Evolutionary conservation across 1,140 invertebrate species (phyloP), one percentile per base, ranked within the genome.

Genomic region (Zaprionus africanus): DNA sequence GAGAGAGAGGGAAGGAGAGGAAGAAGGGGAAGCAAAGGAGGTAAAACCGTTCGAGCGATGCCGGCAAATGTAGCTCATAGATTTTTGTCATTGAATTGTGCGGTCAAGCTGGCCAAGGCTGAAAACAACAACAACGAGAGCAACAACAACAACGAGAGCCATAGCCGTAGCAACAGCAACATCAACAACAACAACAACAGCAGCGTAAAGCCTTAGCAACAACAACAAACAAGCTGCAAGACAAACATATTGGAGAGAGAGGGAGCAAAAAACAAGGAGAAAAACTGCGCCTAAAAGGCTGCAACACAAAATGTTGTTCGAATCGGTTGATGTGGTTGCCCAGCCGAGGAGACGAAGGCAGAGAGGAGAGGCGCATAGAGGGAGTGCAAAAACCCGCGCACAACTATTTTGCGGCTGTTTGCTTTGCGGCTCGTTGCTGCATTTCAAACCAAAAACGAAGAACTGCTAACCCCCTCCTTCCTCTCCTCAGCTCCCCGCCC

Each of bases 331-430:
- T 79, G 65, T 66, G 79, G 68, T 75, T 70, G 46, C 67, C 41
- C 41, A 9, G 41, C n/a, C n/a, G 15, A 46, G n/a, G n/a, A n/a
- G n/a, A n/a, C n/a, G n/a, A n/a, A n/a, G n/a, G n/a, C n/a, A n/a
- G n/a, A n/a, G n/a, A n/a, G n/a, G n/a, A n/a, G n/a, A n/a, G n/a
- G n/a, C n/a, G n/a, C n/a, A n/a, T n/a, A n/a, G n/a, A n/a, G 41
- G n/a, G 46, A 24, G 36, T 26, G 63, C 71, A 62, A 59, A 75
- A 46, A 46, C 41, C 41, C n/a, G n/a, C n/a, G 41, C 41, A 46
- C 53, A 90, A 90, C 85, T 90, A 90, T 90, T 90, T 90, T 90
- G 85, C 82, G 85, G 85, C 82, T 82, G 80, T 85, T 90, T 90
- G 85, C 82, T 76, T 90, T 90, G 79, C 61, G 74, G 78, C 57